Base-by-base conservation (phyloP, 2,797 vertebrate genomes). In the Gouania willdenowi region DNA sequence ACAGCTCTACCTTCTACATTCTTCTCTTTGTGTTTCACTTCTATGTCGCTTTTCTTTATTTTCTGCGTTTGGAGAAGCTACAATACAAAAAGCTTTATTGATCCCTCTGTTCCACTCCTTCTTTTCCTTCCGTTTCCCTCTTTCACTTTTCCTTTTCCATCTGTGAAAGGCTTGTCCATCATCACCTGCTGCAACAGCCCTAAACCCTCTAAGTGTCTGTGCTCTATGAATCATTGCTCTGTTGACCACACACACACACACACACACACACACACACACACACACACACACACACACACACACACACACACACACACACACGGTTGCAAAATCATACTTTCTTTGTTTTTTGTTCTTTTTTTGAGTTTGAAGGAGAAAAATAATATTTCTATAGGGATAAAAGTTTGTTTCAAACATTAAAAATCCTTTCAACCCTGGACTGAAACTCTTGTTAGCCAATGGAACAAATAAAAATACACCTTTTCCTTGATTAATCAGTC, bases 191-290 rank as follows among this genome's bases (percentile, higher is more conserved):
- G n/a, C 56, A 13, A 53, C 44, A 71, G 41, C 71, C 66, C 49
- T 76, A 77, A 81, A 78, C 65, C 77, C 77, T 75, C 56, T 41
- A 64, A 75, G 75, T 82, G 73, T 76, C 63, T 67, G 39, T 41
- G 60, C 68, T 41, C 42, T 55, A 75, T 82, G 82, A 87, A 56
- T 73, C 80, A 83, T 84, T 77, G 77, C 77, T 60, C 56, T 79
- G 83, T 72, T 87, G 83, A 83, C 69, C 74, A 74, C 66, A 68
- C 58, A 54, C 68, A 65, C 33, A 35, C 37, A 41, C 74, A 74
- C 66, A 68, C 58, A 54, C 66, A 65, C 30, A 35, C 37, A 41
- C 30, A 44, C 53, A 39, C 43, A 53, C 3, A 8, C 20, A 34
- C 41, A n/a, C n/a, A n/a, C n/a, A n/a, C n/a, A n/a, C n/a, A n/a